phyloP scores from a whole-genome alignment of 2,888 invertebrate genomes.

The Aporophyla nigra region DNA sequence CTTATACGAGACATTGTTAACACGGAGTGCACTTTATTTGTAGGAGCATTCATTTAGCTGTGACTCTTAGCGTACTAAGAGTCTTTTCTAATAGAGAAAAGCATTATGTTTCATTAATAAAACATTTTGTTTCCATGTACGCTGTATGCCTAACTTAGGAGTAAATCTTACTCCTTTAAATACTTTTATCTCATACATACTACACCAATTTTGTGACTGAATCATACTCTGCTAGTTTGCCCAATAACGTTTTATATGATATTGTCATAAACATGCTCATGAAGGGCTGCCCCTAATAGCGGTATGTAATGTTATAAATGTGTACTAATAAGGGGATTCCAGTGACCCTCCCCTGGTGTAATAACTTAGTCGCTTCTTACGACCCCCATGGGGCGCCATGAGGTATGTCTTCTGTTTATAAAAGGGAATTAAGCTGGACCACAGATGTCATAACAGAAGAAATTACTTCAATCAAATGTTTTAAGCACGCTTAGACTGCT shows the following conservation, averaged over 20 bases:
- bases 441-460: constrained; percentile 34
- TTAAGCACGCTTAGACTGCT: background rate
- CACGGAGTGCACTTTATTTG: constrained; percentile 30
- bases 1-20: constrained; percentile 31
- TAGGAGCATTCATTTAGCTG: constrained; percentile 17
- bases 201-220: background rate
- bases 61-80: background rate
- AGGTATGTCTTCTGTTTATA: constrained; percentile 34
- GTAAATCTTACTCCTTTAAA: background rate
- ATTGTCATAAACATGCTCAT: constrained; percentile 32
- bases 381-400: constrained; percentile 38
- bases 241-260: constrained; percentile 19
- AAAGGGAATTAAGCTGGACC: constrained; percentile 35
- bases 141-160: background rate
- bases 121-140: background rate
- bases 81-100: background rate
- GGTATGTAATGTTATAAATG: constrained; percentile 52
- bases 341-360: constrained; percentile 35
- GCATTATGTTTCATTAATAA: background rate
- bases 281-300: constrained; percentile 23
- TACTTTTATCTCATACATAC: background rate
- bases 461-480: constrained; percentile 18
- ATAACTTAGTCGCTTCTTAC: constrained; percentile 47
- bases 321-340: constrained; percentile 54
- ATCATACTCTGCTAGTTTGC: constrained; percentile 1